These are phyloP conservation scores for Pseudochromis fuscus DNA, from an alignment of 2,797 vertebrate species.

Conservation along the genomic window DNA sequence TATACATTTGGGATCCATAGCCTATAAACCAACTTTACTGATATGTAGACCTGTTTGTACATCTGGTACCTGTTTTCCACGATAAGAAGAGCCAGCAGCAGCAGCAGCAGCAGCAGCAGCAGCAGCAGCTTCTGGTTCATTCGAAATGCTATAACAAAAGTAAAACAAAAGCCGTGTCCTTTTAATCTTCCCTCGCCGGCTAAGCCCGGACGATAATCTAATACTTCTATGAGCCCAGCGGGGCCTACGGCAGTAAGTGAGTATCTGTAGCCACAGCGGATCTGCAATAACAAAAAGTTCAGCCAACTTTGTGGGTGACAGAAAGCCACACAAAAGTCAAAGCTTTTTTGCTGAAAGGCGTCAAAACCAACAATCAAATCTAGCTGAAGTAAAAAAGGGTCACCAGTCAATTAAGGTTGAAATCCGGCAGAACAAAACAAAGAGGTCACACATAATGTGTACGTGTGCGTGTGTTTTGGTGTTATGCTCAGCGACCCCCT, in stretches of 20 bases:
- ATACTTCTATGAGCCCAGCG: constrained; percentile 22
- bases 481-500: constrained; percentile 37
- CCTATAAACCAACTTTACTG: constrained; percentile 38
- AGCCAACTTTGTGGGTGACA: constrained; percentile 32
- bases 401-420: constrained; percentile 48
- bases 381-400: constrained; percentile 23
- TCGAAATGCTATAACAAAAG: constrained; percentile 29
- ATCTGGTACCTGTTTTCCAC: constrained; percentile 57
- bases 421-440: constrained; percentile 46
- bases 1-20: constrained; percentile 38
- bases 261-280: background rate
- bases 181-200: constrained; percentile 47
- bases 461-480: background rate
- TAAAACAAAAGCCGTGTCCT: constrained; percentile 40
- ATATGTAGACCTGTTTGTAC: constrained; percentile 53
- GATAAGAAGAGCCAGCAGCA: constrained; percentile 35
- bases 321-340: constrained; percentile 41
- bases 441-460: constrained; percentile 45
- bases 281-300: constrained; percentile 25
- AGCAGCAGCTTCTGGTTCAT: constrained; percentile 11
- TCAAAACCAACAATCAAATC: constrained; percentile 36
- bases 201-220: constrained; percentile 37
- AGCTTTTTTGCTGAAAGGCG: constrained; percentile 44
- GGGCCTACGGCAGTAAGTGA: constrained; percentile 1
- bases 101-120: no score